Evolutionary conservation across 2,888 invertebrate species (phyloP), one percentile per base, ranked within the genome.

Genomic region (Rhagonycha lutea): DNA sequence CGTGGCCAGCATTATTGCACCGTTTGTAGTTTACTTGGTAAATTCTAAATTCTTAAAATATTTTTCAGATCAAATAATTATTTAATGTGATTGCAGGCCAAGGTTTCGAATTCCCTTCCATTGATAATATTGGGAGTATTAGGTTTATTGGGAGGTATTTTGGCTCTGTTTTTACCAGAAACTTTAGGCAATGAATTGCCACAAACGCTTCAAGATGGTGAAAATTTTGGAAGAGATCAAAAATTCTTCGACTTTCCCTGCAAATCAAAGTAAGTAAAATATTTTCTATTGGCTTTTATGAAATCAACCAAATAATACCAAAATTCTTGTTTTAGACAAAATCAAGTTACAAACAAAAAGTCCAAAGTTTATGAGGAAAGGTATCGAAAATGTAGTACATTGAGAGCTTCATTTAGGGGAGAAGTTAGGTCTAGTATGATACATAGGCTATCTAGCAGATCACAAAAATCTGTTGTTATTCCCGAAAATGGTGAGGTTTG

Each of bases 101-200:
- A 93, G 75, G 87, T 95, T 32, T 93, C 94, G 5, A 90, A 92
- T 61, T 89, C 92, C 0, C 87, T 96, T 9, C 96, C 96, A 0
- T 90, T 97, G 0, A 88, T 95, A 4, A 93, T 97, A 73, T 89
- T 96, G 65, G 97, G 96, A 0, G 88, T 91, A 0, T 85, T 96
- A 60, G 95, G 96, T 0, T 91, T 96, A 4, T 70, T 91, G 0
- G 95, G 95, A 0, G 96, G 96, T 0, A 82, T 93, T 2, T 87
- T 96, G n/a, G 92, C 94, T 63, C 90, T 96, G 0, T 92, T 95
- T 82, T 88, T 97, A 3, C 96, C 96, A 0, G 96, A 97, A 89
- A 96, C 96, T 0, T 90, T 96, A 83, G 94, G 94, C 85, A 93
- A 94, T 67, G 95, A 95, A 83, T 89, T 97, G 86, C 96, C 96